A percentile compares a stretch with the other conserved stretches of the same genome.
phyloP scores from a whole-genome alignment of 2,888 invertebrate species.

The Pherbina coryleti region DNA sequence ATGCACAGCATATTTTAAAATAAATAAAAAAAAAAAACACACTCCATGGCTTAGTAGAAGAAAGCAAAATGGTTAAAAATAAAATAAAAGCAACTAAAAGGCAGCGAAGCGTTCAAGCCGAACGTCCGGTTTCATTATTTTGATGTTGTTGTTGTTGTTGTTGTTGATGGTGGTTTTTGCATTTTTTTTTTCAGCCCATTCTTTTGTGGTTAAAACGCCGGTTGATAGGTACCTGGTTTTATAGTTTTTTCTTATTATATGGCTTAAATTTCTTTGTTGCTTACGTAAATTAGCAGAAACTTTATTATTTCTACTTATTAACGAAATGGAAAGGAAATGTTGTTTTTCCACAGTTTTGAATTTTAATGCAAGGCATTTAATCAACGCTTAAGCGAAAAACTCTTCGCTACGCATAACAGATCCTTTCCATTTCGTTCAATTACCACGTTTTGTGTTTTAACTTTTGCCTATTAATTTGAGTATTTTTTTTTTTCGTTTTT shows the following conservation, averaged over 20 bases:
- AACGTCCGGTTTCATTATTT: conserved; percentile 60
- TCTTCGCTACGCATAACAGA: not conserved
- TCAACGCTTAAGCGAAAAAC: too few relatives aligned
- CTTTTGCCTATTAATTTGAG: conserved; percentile 5
- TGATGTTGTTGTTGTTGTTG: not conserved
- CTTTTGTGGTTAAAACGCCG: conserved; percentile 29
- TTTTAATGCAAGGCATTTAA: too few relatives aligned
- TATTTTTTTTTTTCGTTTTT: not conserved
- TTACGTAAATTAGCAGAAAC: not conserved
- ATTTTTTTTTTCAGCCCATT: not conserved
- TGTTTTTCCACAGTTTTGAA: too few relatives aligned
- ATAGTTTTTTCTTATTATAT: not conserved
- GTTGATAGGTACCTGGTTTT: not conserved
- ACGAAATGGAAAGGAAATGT: too few relatives aligned
- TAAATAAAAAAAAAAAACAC: conserved; percentile 10
- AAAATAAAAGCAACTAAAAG: conserved; percentile 47
- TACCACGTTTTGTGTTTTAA: conserved; percentile 3
- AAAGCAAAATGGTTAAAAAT: not conserved
- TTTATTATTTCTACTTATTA: not conserved
- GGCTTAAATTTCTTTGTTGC: not conserved
- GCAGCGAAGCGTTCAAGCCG: conserved; percentile 65
- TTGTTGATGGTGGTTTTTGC: not conserved
- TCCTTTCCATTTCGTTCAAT: conserved; percentile 26
- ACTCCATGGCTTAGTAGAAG: not conserved
- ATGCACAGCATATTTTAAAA: not conserved